Evolutionary conservation across 1,140 invertebrate species (phyloP).

Genomic region (Steinernema khuongi): DNA sequence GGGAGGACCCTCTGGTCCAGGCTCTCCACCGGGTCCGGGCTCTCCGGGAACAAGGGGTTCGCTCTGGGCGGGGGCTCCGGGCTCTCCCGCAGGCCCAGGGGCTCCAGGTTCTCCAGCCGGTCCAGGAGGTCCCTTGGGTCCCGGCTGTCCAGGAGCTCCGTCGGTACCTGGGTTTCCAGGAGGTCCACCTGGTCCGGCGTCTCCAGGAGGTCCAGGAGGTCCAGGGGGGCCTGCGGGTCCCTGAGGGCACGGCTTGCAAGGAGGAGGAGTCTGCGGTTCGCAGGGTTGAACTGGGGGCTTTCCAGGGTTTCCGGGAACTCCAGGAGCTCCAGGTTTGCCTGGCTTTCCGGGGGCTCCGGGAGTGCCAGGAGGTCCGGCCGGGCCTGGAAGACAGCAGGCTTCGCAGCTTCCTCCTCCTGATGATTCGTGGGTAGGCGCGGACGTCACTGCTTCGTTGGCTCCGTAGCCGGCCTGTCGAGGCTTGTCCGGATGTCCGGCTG

Average conservation of each 20-base stretch:
- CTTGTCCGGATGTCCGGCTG: too few species aligned
- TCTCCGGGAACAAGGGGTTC: not conserved
- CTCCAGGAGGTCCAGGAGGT: constrained; percentile 15
- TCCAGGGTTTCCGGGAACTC: constrained; percentile 23
- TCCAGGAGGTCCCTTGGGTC: constrained; percentile 21
- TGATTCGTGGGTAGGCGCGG: not conserved
- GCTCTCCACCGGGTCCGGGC: constrained; percentile 1
- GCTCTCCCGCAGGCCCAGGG: not conserved
- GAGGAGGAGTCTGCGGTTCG: not conserved
- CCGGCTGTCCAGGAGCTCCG: constrained; percentile 11
- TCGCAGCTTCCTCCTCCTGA: constrained; percentile 14
- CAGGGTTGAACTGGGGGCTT: constrained; percentile 11
- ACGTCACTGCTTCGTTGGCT: not conserved
- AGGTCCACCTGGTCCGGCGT: not conserved
- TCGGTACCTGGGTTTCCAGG: constrained; percentile 24
- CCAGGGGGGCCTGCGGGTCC: constrained; percentile 28
- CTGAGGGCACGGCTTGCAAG: constrained; percentile 17
- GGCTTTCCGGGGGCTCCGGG: constrained; percentile 22
- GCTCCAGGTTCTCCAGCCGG: constrained; percentile 8
- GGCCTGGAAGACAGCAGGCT: constrained; percentile 20
- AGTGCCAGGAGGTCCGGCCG: constrained; percentile 21
- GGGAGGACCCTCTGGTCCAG: not conserved
- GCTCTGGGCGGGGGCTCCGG: constrained; percentile 6
- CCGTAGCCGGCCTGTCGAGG: not conserved
- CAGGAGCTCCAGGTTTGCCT: constrained; percentile 22